Evolutionary conservation across 2,888 invertebrate species (phyloP).

Genomic region (Herminia tarsipennalis): DNA sequence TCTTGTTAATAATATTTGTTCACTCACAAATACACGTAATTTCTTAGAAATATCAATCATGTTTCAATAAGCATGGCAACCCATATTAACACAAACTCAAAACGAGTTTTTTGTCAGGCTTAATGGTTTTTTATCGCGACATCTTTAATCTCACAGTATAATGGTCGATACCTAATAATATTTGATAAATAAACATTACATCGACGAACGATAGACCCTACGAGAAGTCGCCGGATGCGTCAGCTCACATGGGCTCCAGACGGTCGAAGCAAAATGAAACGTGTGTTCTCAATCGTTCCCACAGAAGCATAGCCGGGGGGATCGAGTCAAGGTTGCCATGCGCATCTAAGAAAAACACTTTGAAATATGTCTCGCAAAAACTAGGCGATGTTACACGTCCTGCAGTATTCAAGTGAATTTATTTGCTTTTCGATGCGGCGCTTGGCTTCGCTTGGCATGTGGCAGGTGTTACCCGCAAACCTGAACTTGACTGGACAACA

Average conservation of each 20-base stretch:
- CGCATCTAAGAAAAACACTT: slow-evolving; percentile 75
- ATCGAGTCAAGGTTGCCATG: slow-evolving; percentile 77
- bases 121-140: neutral
- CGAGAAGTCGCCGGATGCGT: slow-evolving; percentile 74
- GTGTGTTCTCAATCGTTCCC: slow-evolving; percentile 75
- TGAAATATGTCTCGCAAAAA: slow-evolving; percentile 65
- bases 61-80: neutral
- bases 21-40: too few species aligned
- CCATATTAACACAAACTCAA: too few species aligned
- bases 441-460: slow-evolving; percentile 56
- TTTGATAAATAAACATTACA: slow-evolving; percentile 63
- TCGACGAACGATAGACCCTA: slow-evolving; percentile 49
- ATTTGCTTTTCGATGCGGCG: slow-evolving; percentile 63
- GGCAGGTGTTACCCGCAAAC: slow-evolving; percentile 70
- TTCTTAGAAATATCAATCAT: too few species aligned
- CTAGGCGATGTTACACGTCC: slow-evolving; percentile 63
- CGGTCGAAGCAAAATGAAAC: slow-evolving; percentile 69
- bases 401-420: slow-evolving; percentile 65
- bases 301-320: slow-evolving; percentile 74
- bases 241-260: slow-evolving; percentile 81
- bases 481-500: slow-evolving; percentile 72
- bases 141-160: slow-evolving; percentile 51
- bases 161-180: slow-evolving; percentile 44
- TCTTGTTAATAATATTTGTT: too few species aligned
- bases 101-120: too few species aligned